These are phyloP conservation scores for Drosophila novamexicana DNA, from an alignment of 1,140 invertebrate species.

Conservation along the genomic window DNA sequence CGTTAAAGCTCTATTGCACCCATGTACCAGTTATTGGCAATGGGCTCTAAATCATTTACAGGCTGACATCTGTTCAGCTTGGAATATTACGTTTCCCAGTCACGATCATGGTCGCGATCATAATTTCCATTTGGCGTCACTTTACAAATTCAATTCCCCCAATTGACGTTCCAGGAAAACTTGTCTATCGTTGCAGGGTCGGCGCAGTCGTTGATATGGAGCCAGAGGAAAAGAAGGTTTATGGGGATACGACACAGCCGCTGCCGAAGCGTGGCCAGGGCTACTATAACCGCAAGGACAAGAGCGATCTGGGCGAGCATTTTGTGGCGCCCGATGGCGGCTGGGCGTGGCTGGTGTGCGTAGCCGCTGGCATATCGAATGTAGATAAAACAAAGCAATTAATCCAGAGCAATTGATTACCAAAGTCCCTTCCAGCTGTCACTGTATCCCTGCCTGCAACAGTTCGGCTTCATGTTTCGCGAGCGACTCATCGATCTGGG, in stretches of 20 bases:
- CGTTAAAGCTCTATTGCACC: slow-evolving; percentile 6
- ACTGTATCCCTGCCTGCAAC: slow-evolving; percentile 87
- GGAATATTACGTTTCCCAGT: background rate
- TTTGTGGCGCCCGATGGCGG: slow-evolving; percentile 83
- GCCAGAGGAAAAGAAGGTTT: slow-evolving; percentile 57
- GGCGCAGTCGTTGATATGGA: background rate
- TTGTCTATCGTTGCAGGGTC: background rate
- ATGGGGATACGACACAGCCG: slow-evolving; percentile 67
- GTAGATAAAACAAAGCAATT: slow-evolving; percentile 54
- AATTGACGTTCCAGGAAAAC: background rate
- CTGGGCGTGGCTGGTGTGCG: slow-evolving; percentile 82
- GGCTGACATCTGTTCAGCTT: background rate
- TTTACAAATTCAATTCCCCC: background rate
- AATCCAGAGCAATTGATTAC: background rate
- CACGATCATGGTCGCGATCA: background rate
- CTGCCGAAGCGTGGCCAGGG: slow-evolving; percentile 21
- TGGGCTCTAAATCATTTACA: slow-evolving; percentile 7
- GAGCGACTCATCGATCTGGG: slow-evolving; percentile 86
- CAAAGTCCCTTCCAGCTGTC: slow-evolving; percentile 85
- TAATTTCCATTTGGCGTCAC: background rate
- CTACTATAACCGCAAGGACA: slow-evolving; percentile 69
- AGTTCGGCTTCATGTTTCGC: slow-evolving; percentile 88
- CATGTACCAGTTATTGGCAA: background rate
- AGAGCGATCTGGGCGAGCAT: slow-evolving; percentile 75
- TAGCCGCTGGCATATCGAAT: slow-evolving; percentile 81